A percentile compares a stretch with the other conserved stretches of the same genome.
phyloP scores from a whole-genome alignment of 1,140 invertebrate genomes.

The Cyrtorhinus lividipennis region DNA sequence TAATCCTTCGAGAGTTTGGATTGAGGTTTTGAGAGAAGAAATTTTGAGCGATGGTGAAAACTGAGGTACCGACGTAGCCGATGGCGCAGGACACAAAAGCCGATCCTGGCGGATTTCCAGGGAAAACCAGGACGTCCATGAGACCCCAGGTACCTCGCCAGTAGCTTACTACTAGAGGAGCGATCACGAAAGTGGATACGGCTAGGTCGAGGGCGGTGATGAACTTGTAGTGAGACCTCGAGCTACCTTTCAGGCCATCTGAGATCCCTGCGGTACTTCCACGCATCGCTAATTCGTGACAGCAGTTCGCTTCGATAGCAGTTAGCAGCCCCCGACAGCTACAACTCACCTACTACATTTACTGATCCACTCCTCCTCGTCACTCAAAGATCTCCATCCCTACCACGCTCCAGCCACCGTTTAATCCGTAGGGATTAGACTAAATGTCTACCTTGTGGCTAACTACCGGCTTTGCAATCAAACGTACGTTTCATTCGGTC shows the following conservation, averaged over 20 bases:
- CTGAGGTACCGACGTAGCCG: constrained; percentile 48
- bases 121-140: constrained; percentile 53
- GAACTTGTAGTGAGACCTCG: constrained; percentile 37
- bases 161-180: constrained; percentile 65
- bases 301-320: not conserved
- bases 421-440: too few species aligned
- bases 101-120: constrained; percentile 40
- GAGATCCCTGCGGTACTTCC: constrained; percentile 29
- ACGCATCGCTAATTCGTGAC: constrained; percentile 18
- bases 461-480: too few species aligned
- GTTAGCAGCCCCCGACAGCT: too few species aligned
- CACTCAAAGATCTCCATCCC: not conserved
- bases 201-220: constrained; percentile 51
- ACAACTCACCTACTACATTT: not conserved
- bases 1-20: constrained; percentile 47
- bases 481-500: too few species aligned
- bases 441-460: not conserved
- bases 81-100: constrained; percentile 47
- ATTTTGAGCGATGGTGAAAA: constrained; percentile 50
- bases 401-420: not conserved
- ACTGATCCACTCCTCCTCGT: not conserved
- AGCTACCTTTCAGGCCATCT: constrained; percentile 27
- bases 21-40: constrained; percentile 42
- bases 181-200: constrained; percentile 53
- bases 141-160: constrained; percentile 75